Conservation (phyloP, 2,888 invertebrate genomes). For the Ferrisia virgata region DNA sequence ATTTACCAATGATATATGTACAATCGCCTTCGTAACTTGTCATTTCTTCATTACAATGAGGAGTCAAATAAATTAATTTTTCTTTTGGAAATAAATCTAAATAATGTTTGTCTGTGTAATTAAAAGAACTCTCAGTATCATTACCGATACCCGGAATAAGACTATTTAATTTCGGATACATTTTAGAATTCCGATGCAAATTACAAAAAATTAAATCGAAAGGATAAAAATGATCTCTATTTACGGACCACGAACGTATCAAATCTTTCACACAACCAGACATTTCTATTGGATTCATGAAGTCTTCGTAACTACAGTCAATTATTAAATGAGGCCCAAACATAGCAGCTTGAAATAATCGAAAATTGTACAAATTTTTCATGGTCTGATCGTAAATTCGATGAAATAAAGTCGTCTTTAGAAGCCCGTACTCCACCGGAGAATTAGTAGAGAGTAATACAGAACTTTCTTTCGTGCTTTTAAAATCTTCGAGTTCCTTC, state of each 20-base stretch:
- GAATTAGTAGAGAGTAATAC: constrained; percentile 25
- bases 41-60: constrained; percentile 16
- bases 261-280: not conserved
- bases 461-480: not conserved
- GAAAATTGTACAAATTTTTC: constrained; percentile 1
- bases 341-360: not conserved
- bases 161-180: not conserved
- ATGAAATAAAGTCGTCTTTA: constrained; percentile 13
- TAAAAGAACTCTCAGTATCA: not conserved
- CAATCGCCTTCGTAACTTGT: constrained; percentile 1
- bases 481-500: not conserved
- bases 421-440: not conserved
- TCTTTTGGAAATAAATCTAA: constrained; percentile 34
- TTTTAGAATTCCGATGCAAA: not conserved
- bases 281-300: not conserved
- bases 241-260: not conserved
- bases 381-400: not conserved
- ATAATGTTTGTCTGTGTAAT: constrained; percentile 33
- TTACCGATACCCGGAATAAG: not conserved
- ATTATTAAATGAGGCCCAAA: constrained; percentile 38
- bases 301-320: constrained; percentile 32
- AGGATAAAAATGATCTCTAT: not conserved
- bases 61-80: constrained; percentile 33
- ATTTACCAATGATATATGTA: constrained; percentile 36
- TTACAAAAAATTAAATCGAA: constrained; percentile 32